Evolutionary conservation across 1,140 invertebrate genomes (phyloP).

Genomic region (Penaeus japonicus): DNA sequence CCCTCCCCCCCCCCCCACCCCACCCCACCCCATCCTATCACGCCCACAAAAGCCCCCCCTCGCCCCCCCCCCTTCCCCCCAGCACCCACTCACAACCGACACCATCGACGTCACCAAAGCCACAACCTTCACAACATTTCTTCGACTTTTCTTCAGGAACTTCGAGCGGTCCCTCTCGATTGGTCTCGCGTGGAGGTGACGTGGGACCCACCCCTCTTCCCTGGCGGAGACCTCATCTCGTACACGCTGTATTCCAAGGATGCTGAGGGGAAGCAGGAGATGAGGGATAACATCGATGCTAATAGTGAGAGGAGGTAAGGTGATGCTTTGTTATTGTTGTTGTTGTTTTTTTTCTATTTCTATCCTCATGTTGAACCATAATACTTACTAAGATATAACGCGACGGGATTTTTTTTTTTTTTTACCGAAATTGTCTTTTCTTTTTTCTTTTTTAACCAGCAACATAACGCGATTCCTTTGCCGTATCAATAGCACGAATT

Average conservation of each 20-base stretch:
- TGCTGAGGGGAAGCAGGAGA: slow-evolving; percentile 72
- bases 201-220: slow-evolving; percentile 86
- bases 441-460: too few species aligned
- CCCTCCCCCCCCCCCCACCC: background rate
- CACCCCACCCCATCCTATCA: too few species aligned
- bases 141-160: too few species aligned
- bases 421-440: too few species aligned
- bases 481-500: background rate
- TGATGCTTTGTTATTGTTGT: background rate
- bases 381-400: too few species aligned
- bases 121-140: too few species aligned
- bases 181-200: slow-evolving; percentile 83
- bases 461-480: background rate
- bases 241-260: slow-evolving; percentile 78
- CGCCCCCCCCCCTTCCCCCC: too few species aligned
- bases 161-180: slow-evolving; percentile 81
- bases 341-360: background rate
- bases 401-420: slow-evolving; percentile 3
- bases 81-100: too few species aligned
- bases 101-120: too few species aligned
- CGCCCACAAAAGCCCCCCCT: too few species aligned
- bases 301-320: slow-evolving; percentile 47
- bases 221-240: slow-evolving; percentile 85
- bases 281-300: slow-evolving; percentile 64
- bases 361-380: too few species aligned